Evolutionary conservation across 2,113 vertebrate species (phyloP), one percentile per base, ranked within the genome.

Genomic region (Oostethus manadensis): DNA sequence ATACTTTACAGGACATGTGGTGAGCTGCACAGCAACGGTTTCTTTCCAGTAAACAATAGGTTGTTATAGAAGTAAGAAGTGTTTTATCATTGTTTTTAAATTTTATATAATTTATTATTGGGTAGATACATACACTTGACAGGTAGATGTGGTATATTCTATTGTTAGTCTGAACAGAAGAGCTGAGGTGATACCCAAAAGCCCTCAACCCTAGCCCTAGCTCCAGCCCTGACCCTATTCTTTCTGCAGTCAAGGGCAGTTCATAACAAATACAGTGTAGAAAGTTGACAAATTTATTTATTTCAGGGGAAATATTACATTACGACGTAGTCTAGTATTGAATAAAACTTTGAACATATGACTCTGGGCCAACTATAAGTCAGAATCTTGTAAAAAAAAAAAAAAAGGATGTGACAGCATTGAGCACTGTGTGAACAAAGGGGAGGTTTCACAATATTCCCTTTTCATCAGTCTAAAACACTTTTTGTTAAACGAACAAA

Each of bases 11-110:
- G 53, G 56, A 71, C 74, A 78, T 78, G 64, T 81, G 81, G 71
- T 74, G 63, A 60, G 61, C 68, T 73, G 57, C 22, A 26, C 45
- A 1, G 43, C 9, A 16, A 38, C 62, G 74, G 64, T 57, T 16
- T 17, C 15, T 76, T 71, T 72, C 49, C 59, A 67, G 45, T 61
- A 62, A 77, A 70, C 60, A 80, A 16, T 48, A 70, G 66, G 67
- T 14, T 6, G 17, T 53, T 10, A 53, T 10, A 17, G 49, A 29
- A 10, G 16, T 17, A 51, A 51, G 10, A n/a, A 9, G 1, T 4
- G 8, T 26, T 15, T 4, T 26, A 5, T 22, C 13, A 8, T 1
- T 17, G n/a, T 51, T 29, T 23, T 26, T 51, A 1, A 20, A 29
- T 10, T 50, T 22, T 33, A 33, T 33, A 33, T 14, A 4, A 42